phyloP scores from a whole-genome alignment of 2,888 invertebrate genomes.

The Hanleya hanleyi region DNA sequence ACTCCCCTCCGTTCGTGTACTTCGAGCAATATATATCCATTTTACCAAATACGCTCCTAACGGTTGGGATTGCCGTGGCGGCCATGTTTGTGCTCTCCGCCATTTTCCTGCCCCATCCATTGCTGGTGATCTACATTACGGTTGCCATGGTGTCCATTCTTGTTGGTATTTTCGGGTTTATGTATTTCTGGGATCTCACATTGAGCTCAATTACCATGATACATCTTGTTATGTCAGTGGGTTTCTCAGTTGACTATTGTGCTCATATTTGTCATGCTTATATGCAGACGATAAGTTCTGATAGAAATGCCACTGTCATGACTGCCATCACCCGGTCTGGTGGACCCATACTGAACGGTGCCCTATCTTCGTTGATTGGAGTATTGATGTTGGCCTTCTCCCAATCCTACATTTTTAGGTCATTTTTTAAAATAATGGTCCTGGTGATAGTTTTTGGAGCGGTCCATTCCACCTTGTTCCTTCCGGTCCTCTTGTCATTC shows the following conservation, averaged over 20 bases:
- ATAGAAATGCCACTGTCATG: constrained; percentile 30
- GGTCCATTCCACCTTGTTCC: constrained; percentile 47
- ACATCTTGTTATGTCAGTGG: constrained; percentile 61
- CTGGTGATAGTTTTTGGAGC: constrained; percentile 48
- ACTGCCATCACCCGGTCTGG: constrained; percentile 40
- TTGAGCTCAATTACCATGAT: constrained; percentile 63
- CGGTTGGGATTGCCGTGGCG: constrained; percentile 56
- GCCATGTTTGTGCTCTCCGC: constrained; percentile 56
- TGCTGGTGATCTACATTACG: constrained; percentile 49
- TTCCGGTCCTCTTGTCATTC: constrained; percentile 48
- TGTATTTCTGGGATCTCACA: constrained; percentile 52
- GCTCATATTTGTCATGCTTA: constrained; percentile 57
- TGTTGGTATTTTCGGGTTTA: constrained; percentile 58
- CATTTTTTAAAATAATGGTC: constrained; percentile 50
- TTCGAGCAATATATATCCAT: constrained; percentile 62
- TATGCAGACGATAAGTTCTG: constrained; percentile 31
- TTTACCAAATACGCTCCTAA: constrained; percentile 54
- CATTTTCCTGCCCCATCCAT: constrained; percentile 59
- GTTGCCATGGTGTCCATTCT: constrained; percentile 55
- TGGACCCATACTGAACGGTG: constrained; percentile 49
- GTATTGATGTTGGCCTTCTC: constrained; percentile 42
- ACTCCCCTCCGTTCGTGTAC: constrained; percentile 48
- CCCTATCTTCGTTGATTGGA: constrained; percentile 49
- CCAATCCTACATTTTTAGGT: constrained; percentile 43
- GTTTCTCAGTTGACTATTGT: constrained; percentile 60